Conservation (phyloP, 64 coral and sea anemone genomes). For the Montipora capricornis region DNA sequence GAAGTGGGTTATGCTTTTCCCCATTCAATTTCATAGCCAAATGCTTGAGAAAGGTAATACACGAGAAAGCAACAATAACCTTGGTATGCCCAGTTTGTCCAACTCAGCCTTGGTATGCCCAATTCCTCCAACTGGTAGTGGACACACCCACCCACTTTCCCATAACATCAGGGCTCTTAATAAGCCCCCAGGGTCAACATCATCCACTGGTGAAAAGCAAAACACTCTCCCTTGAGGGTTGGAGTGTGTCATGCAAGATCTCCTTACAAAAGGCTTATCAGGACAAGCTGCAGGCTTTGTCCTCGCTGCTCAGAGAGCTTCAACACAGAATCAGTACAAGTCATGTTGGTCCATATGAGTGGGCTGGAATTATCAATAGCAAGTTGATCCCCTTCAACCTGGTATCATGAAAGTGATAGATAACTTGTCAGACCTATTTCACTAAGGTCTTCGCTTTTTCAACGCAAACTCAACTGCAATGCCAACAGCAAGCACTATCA, state of each 20-base stretch:
- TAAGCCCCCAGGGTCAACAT: neutral
- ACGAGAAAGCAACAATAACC: neutral
- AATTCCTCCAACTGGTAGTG: neutral
- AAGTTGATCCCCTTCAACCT: neutral
- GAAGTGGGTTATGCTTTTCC: slow-evolving; percentile 48
- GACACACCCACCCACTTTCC: neutral
- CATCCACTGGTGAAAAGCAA: slow-evolving; percentile 3
- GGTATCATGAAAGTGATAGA: neutral
- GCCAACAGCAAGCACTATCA: too few relatives aligned
- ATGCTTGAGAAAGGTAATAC: neutral
- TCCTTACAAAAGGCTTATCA: neutral
- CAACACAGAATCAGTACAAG: neutral
- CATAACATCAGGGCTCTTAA: neutral
- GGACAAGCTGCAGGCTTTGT: neutral
- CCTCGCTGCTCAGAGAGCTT: neutral
- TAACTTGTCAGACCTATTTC: neutral
- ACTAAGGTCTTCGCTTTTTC: neutral
- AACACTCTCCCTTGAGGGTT: neutral
- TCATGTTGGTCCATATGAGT: neutral
- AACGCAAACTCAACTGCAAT: too few relatives aligned
- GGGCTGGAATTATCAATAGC: neutral
- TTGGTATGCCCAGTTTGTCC: slow-evolving; percentile 1
- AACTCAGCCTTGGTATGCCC: neutral
- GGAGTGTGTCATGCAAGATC: neutral
- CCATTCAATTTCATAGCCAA: slow-evolving; percentile 13